Base-by-base conservation (phyloP, 1,140 invertebrate genomes). In the Cydia splendana region DNA sequence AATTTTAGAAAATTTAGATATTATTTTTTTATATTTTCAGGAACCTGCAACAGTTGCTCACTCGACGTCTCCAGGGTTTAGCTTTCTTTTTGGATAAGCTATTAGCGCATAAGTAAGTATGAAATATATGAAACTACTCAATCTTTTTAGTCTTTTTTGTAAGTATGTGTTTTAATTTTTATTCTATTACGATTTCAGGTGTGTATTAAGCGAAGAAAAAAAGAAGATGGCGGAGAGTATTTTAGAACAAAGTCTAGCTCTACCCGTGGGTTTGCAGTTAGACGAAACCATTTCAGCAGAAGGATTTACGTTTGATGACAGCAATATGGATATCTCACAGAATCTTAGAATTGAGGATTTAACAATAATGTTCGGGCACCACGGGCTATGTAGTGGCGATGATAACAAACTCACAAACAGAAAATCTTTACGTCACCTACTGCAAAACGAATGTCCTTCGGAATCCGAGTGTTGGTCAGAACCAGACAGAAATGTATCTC, bases 381-480 rank as follows among this genome's bases (percentile, higher is more conserved):
- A 94, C 75, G 71, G 87, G 30, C 79, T 74, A 30, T 91, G 90
- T 75, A 88, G 83, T 57, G 90, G 90, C 45, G 89, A 91, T 18
- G 80, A 78, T 74, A 84, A 82, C 18, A 85, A 80, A 78, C 79
- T 80, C 74, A 85, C 81, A 2, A 73, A 76, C 4, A 85, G 75
- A 76, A 88, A 87, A 81, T 57, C 83, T n/a, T 24, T 80, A 4
- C 82, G 80, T 77, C 80, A 85, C 77, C 84, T 89, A 74, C 85
- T 87, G 42, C 85, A 87, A 74, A 88, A 94, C 77, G 89, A 95
- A 89, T 74, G 87, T 28, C 94, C 95, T 38, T 96, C 96, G 0
- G 96, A 97, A 85, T 96, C 96, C 0, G 97, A 98, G 83, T 95
- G 96, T 20, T 98, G 97, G 95, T 97, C 97, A 0, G 97, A 97